Conservation (phyloP, 2,888 invertebrate genomes). For the Volucella zonaria region DNA sequence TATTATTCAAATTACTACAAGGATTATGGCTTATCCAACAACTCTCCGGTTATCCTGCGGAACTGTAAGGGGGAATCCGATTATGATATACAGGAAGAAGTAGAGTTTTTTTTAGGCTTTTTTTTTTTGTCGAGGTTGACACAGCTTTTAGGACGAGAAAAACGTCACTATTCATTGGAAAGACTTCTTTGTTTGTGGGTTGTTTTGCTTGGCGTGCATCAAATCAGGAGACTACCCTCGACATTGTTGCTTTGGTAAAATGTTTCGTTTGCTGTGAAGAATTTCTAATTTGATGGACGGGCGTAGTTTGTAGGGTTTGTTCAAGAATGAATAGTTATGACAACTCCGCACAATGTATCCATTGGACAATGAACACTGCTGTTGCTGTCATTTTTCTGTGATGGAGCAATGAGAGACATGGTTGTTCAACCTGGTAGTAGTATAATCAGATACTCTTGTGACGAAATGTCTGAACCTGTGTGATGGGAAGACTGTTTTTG, state of each 20-base stretch:
- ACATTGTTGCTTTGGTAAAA: conserved; percentile 34
- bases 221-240: conserved; percentile 38
- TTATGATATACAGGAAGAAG: conserved; percentile 13
- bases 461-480: too few species aligned
- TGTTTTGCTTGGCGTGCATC: conserved; percentile 2
- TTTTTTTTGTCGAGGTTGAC: not conserved
- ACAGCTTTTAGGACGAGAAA: not conserved
- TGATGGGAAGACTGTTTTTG: too few species aligned
- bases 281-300: conserved; percentile 34
- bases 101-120: conserved; percentile 14
- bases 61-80: not conserved
- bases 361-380: conserved; percentile 23
- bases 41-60: not conserved
- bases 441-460: not conserved
- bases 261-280: conserved; percentile 7
- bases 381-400: not conserved
- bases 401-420: conserved; percentile 6
- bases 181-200: conserved; percentile 18
- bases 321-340: conserved; percentile 22
- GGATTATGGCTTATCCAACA: not conserved
- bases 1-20: conserved; percentile 17
- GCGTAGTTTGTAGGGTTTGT: conserved; percentile 1
- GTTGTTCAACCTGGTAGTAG: conserved; percentile 28
- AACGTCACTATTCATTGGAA: conserved; percentile 2
- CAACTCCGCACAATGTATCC: conserved; percentile 8